Base-by-base conservation (phyloP, 2,797 vertebrate species). In the Tachyglossus aculeatus region DNA sequence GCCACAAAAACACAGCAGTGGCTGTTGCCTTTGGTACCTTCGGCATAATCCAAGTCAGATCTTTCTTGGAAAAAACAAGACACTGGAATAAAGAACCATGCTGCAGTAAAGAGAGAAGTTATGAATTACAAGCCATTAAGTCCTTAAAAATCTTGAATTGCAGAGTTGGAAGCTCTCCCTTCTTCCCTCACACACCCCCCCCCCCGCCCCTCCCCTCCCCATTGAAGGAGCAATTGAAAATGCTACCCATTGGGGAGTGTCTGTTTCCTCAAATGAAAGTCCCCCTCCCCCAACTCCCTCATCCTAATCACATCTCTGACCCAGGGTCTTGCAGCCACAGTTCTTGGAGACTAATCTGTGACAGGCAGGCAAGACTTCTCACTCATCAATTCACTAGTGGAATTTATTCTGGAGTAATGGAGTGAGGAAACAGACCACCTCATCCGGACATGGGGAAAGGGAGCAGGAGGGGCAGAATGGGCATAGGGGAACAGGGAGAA, bases 371-470 rank as follows among this genome's bases (percentile, higher is more conserved):
- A 29, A 36, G 63, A 60, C 52, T 59, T 53, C 74, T 85, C 83
- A 61, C 67, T 80, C 88, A 76, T 71, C 78, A 48, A 16, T 41
- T 62, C 59, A 1, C 62, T 59, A 24, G 51, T 52, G 77, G 80
- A 79, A 87, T 88, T 75, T 75, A 81, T 74, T 37, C 60, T 24
- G 67, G 59, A 50, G 72, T 61, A 33, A 80, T 8, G 71, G 61
- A 12, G 51, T 31, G 66, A 33, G 73, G 73, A 70, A 80, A 29
- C 50, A 38, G 74, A 83, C 66, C 2, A 25, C 65, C 64, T 78
- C 71, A 62, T 59, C 73, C 29, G 71, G 60, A 29, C 32, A 15
- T 37, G 14, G 58, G 60, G 47, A 21, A 45, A 72, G 31, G 44
- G 37, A 41, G n/a, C 58, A 38, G 39, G 62, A n/a, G n/a, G n/a